These are phyloP conservation scores for Capromys pilorides DNA, from an alignment of 2,797 vertebrate genomes.

Conservation along the genomic window DNA sequence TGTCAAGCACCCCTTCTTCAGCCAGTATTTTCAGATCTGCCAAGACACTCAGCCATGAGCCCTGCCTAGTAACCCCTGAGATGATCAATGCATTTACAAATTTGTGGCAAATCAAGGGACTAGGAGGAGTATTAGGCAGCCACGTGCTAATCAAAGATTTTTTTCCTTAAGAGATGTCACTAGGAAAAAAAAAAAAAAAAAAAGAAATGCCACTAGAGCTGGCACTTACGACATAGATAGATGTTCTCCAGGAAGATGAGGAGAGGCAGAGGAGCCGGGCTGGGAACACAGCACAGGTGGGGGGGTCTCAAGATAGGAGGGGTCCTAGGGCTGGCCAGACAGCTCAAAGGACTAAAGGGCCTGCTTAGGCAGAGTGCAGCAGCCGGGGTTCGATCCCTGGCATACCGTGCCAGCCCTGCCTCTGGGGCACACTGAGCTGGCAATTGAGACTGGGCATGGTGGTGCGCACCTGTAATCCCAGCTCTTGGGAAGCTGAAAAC, in stretches of 20 bases:
- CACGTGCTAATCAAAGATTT: not conserved
- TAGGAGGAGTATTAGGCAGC: not conserved
- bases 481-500: too few species aligned
- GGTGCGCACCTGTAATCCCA: too few species aligned
- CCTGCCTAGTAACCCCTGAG: not conserved
- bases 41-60: not conserved
- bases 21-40: not conserved
- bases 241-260: not conserved
- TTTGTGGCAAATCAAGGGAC: not conserved
- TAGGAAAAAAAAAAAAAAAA: too few species aligned
- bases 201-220: not conserved
- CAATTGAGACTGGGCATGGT: too few species aligned
- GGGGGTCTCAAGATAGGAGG: rapidly evolving
- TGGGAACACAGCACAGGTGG: not conserved
- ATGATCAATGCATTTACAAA: not conserved
- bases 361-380: too few species aligned
- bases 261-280: not conserved
- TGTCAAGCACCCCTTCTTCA: not conserved
- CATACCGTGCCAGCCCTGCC: too few species aligned
- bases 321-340: not conserved
- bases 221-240: not conserved
- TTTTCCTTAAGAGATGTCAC: not conserved
- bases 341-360: too few species aligned
- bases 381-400: too few species aligned
- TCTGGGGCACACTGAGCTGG: too few species aligned